A percentile compares a stretch with the other conserved stretches of the same genome.
Evolutionary conservation across 2,888 invertebrate genomes (phyloP).

Genomic region (Dorcus parallelipipedus): DNA sequence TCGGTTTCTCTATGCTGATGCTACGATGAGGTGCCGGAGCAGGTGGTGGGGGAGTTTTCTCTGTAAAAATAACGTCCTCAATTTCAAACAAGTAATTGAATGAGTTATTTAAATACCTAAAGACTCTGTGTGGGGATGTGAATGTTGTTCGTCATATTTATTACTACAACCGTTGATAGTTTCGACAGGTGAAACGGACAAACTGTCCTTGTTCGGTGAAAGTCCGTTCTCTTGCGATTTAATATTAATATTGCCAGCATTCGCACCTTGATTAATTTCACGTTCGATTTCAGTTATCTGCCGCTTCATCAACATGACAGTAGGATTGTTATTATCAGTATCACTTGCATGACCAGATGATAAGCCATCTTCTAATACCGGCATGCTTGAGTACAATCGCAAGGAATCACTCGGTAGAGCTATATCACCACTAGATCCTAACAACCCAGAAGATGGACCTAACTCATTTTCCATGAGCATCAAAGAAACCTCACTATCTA

Average conservation of each 20-base stretch:
- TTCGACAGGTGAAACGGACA: conserved; percentile 39
- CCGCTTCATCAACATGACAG: conserved; percentile 62
- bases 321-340: conserved; percentile 83
- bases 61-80: conserved; percentile 25
- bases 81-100: neutral
- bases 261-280: conserved; percentile 62
- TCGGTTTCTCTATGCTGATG: conserved; percentile 39
- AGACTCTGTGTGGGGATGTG: conserved; percentile 41
- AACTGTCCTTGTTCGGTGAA: conserved; percentile 37
- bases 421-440: conserved; percentile 56
- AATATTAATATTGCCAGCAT: neutral
- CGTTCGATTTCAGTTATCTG: conserved; percentile 72
- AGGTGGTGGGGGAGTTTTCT: conserved; percentile 69
- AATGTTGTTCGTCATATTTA: conserved; percentile 40
- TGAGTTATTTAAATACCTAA: conserved; percentile 32
- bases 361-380: conserved; percentile 88
- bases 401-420: conserved; percentile 62
- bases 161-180: conserved; percentile 41
- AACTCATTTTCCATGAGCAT: conserved; percentile 69
- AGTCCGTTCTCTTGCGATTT: conserved; percentile 42
- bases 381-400: conserved; percentile 76
- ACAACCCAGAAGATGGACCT: conserved; percentile 44
- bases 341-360: conserved; percentile 93
- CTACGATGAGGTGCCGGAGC: conserved; percentile 72
- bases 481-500: conserved; percentile 80